These are phyloP conservation scores for Platycnemis pennipes DNA, from an alignment of 2,888 invertebrate genomes.

Conservation along the genomic window DNA sequence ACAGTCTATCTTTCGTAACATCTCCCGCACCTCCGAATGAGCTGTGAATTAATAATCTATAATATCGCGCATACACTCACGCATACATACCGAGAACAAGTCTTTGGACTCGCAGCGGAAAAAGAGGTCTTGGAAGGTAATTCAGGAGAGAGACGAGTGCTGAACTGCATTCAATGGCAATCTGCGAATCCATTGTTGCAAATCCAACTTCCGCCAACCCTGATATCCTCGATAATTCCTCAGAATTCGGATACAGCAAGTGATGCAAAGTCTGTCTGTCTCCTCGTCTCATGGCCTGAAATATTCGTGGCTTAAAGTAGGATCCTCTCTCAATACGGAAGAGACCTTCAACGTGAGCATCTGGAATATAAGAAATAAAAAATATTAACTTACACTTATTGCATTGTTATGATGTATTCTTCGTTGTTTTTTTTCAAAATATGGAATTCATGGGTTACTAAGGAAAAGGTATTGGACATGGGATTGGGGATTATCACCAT, in stretches of 20 bases:
- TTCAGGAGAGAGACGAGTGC: slow-evolving; percentile 78
- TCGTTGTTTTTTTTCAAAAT: no score
- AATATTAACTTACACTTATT: no score
- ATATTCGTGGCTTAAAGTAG: slow-evolving; percentile 74
- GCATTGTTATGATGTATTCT: no score
- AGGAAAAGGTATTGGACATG: no score
- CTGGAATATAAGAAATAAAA: slow-evolving; percentile 72
- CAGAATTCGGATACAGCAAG: slow-evolving; percentile 68
- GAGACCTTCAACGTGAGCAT: slow-evolving; percentile 76
- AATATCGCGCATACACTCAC: no score
- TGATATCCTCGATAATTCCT: slow-evolving; percentile 24
- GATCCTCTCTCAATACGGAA: slow-evolving; percentile 75
- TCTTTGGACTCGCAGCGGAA: slow-evolving; percentile 79
- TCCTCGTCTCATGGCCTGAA: slow-evolving; percentile 75
- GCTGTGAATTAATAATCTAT: no score
- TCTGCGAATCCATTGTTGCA: slow-evolving; percentile 70
- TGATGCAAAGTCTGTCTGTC: slow-evolving; percentile 74
- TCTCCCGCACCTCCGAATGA: no score
- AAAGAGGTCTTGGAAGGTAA: slow-evolving; percentile 78
- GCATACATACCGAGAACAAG: slow-evolving; percentile 78
- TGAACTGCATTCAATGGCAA: slow-evolving; percentile 78
- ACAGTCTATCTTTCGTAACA: no score
- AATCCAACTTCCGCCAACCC: neutral
- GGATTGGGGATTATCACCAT: no score
- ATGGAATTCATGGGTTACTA: no score